Evolutionary conservation across 2,888 invertebrate genomes (phyloP).

Genomic region (Microctonus aethiopoides): DNA sequence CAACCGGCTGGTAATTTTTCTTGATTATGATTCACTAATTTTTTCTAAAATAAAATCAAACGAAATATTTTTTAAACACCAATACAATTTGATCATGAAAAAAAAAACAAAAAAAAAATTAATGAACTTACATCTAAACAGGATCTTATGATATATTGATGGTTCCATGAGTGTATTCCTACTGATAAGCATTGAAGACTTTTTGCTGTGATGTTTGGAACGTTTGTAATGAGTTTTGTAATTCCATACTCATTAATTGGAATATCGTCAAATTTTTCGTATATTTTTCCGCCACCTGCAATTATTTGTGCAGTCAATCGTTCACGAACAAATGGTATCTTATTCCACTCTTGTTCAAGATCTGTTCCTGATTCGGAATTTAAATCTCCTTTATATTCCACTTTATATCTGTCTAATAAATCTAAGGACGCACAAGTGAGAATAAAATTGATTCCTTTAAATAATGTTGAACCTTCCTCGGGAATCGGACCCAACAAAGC

Average conservation of each 20-base stretch:
- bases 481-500: slow-evolving; percentile 71
- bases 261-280: slow-evolving; percentile 70
- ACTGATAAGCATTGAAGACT: slow-evolving; percentile 79
- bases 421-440: slow-evolving; percentile 71
- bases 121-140: slow-evolving; percentile 64
- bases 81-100: background rate
- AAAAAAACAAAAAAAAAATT: background rate
- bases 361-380: slow-evolving; percentile 69
- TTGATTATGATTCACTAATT: slow-evolving; percentile 66
- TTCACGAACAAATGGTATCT: slow-evolving; percentile 69
- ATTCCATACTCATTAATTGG: slow-evolving; percentile 70
- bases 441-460: slow-evolving; percentile 71
- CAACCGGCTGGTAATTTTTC: slow-evolving; percentile 74
- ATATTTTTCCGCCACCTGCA: slow-evolving; percentile 74
- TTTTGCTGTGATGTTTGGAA: slow-evolving; percentile 80
- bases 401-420: slow-evolving; percentile 50
- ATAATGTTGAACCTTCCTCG: slow-evolving; percentile 66
- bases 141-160: slow-evolving; percentile 78
- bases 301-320: slow-evolving; percentile 73
- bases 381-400: slow-evolving; percentile 56
- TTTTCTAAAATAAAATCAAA: slow-evolving; percentile 49
- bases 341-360: slow-evolving; percentile 71
- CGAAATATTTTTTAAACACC: too few relatives aligned
- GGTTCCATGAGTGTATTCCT: slow-evolving; percentile 73
- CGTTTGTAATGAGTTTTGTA: slow-evolving; percentile 75